Conservation (phyloP, 2,888 invertebrate species). For the Eristalinus aeneus region DNA sequence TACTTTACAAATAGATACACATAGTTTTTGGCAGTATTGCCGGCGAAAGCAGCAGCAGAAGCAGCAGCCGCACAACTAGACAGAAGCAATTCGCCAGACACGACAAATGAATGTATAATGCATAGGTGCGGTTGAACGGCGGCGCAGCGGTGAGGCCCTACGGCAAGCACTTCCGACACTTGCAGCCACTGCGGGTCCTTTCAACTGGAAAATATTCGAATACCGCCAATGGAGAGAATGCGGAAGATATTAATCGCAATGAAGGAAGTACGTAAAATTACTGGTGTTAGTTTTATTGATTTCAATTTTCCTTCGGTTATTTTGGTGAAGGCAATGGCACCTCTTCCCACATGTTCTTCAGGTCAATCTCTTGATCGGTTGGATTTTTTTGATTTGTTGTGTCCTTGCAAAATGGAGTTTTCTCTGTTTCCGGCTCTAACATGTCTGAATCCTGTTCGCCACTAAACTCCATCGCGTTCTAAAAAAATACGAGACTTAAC, state of each 20-base stretch:
- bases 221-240: constrained; percentile 33
- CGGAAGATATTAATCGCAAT: constrained; percentile 52
- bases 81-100: constrained; percentile 40
- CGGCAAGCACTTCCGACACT: constrained; percentile 46
- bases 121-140: constrained; percentile 58
- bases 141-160: background rate
- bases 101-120: constrained; percentile 62
- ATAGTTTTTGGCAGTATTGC: constrained; percentile 5
- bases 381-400: constrained; percentile 5
- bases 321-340: constrained; percentile 6
- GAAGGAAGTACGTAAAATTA: constrained; percentile 57
- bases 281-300: constrained; percentile 41
- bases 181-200: constrained; percentile 24
- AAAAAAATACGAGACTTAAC: background rate
- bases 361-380: constrained; percentile 2
- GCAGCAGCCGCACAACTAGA: background rate
- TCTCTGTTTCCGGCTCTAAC: background rate
- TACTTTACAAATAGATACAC: constrained; percentile 34
- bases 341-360: constrained; percentile 36
- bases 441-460: constrained; percentile 7
- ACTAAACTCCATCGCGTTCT: constrained; percentile 30
- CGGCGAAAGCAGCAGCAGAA: constrained; percentile 3
- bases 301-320: background rate
- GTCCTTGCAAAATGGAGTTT: constrained; percentile 17
- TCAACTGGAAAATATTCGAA: constrained; percentile 44